phyloP scores from a whole-genome alignment of 1,140 invertebrate genomes.

The Sitodiplosis mosellana region DNA sequence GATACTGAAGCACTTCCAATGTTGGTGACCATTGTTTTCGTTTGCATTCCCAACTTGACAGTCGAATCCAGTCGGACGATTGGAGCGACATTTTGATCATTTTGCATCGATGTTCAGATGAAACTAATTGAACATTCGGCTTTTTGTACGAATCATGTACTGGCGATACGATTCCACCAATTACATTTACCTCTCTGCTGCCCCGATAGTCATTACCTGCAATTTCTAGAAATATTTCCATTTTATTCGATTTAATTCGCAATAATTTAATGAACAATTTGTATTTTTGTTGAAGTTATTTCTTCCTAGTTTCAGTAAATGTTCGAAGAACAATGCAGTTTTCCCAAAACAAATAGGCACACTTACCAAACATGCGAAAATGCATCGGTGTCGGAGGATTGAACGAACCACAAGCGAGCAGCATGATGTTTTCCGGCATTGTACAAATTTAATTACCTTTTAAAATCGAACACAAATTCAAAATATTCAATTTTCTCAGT shows the following conservation, averaged over 20 bases:
- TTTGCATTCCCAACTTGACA: conserved; percentile 74
- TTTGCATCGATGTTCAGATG: conserved; percentile 53
- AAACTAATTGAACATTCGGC: conserved; percentile 29
- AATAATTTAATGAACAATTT: no score
- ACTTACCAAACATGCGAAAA: conserved; percentile 88
- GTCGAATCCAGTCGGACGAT: conserved; percentile 61
- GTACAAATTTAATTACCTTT: no score
- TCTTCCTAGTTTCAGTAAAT: no score
- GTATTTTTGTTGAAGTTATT: no score
- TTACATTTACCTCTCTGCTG: conserved; percentile 51
- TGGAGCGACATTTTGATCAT: conserved; percentile 67
- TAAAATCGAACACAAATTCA: no score
- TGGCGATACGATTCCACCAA: conserved; percentile 84
- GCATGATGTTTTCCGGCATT: conserved; percentile 31
- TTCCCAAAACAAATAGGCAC: background rate
- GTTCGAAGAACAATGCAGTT: no score
- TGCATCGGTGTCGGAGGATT: conserved; percentile 96
- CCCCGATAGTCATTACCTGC: conserved; percentile 72
- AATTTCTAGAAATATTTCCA: conserved; percentile 48
- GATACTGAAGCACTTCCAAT: conserved; percentile 54
- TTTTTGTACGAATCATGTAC: conserved; percentile 86
- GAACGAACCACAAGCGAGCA: conserved; percentile 87
- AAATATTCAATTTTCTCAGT: no score
- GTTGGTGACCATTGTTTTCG: conserved; percentile 69
- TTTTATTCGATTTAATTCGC: background rate